phyloP scores from a whole-genome alignment of 2,888 invertebrate species.

The Caenorhabditis zanzibari region DNA sequence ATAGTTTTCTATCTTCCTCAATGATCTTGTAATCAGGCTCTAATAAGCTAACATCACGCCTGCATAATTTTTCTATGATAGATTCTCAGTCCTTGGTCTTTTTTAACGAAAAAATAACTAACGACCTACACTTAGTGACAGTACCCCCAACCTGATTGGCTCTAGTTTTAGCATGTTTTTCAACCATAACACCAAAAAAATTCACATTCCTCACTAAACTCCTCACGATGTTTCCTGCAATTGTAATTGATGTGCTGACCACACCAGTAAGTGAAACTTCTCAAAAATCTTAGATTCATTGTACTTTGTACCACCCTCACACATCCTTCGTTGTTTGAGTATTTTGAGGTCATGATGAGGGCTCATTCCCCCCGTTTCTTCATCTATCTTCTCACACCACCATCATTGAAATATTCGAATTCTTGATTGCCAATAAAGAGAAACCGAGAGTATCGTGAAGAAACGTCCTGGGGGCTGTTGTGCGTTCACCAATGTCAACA shows the following conservation, averaged over 20 bases:
- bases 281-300: neutral
- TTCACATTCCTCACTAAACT: no score
- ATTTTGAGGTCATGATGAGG: constrained; percentile 31
- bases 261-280: neutral
- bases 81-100: no score
- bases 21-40: no score
- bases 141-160: no score
- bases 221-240: neutral
- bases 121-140: no score
- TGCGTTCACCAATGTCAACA: constrained; percentile 66
- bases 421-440: constrained; percentile 63
- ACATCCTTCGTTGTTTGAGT: constrained; percentile 54
- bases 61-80: no score
- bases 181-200: no score
- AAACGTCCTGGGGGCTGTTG: constrained; percentile 35
- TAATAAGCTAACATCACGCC: no score
- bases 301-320: constrained; percentile 43
- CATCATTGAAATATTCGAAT: constrained; percentile 61
- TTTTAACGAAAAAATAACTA: no score
- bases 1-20: no score
- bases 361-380: neutral
- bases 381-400: constrained; percentile 18
- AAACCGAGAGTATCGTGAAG: constrained; percentile 51
- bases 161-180: no score
- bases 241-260: neutral